Percentiles rank a stretch among this genome's conserved stretches.
Evolutionary conservation across 2,797 vertebrate species (phyloP).

Genomic region (Mus spretus): DNA sequence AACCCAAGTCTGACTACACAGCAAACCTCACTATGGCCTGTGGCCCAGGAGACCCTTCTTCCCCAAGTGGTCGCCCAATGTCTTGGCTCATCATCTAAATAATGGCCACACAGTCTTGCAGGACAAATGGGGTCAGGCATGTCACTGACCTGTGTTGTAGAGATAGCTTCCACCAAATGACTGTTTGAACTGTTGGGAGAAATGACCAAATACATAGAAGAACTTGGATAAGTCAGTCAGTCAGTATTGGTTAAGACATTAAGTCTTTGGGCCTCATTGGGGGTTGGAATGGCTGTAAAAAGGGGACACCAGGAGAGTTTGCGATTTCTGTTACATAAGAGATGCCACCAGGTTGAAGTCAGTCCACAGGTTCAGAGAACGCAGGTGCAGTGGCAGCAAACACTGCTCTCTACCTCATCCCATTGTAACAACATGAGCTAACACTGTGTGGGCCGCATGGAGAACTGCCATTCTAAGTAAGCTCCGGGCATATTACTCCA

Average conservation of each 20-base stretch:
- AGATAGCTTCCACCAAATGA: conserved; percentile 29
- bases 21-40: neutral
- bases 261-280: conserved; percentile 16
- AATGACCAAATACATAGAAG: conserved; percentile 31
- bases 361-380: neutral
- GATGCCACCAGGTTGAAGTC: conserved; percentile 21
- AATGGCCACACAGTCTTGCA: neutral
- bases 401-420: neutral
- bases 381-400: neutral
- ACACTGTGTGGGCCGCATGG: neutral
- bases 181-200: conserved; percentile 49
- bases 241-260: conserved; percentile 11
- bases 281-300: neutral
- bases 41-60: neutral
- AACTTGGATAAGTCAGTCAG: conserved; percentile 6
- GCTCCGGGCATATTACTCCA: neutral
- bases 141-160: neutral
- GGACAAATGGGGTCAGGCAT: neutral
- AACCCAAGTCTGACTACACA: neutral
- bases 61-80: neutral
- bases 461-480: neutral
- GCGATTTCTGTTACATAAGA: conserved; percentile 41
- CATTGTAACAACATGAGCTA: neutral
- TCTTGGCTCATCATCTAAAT: fast-evolving
- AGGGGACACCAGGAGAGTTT: neutral